These are phyloP conservation scores for Datnioides undecimradiatus DNA, from an alignment of 2,113 vertebrate species.

Conservation along the genomic window DNA sequence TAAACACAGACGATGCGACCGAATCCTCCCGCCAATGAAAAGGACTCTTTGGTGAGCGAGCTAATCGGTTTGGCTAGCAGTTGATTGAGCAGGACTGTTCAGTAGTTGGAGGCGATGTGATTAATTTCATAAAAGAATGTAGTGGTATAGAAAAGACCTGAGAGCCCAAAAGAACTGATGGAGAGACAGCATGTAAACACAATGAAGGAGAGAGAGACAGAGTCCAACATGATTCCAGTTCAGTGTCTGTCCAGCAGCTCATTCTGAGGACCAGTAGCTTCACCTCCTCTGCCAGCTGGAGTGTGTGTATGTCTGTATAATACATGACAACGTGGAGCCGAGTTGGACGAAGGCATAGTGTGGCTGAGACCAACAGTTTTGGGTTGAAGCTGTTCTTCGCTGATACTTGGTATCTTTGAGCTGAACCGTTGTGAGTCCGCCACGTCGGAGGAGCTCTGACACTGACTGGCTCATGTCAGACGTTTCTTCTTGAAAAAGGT, in stretches of 20 bases:
- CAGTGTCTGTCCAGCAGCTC: constrained; percentile 6
- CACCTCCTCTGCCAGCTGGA: constrained; percentile 7
- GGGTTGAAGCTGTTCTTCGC: background rate
- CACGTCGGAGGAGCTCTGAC: background rate
- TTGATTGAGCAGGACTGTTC: constrained; percentile 4
- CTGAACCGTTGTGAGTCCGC: background rate
- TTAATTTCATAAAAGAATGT: constrained; percentile 14
- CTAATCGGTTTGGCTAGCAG: constrained; percentile 3
- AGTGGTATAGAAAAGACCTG: constrained; percentile 46
- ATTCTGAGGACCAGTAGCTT: background rate
- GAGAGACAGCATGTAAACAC: constrained; percentile 34
- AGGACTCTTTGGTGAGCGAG: constrained; percentile 38
- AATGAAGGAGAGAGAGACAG: constrained; percentile 7
- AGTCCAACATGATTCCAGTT: constrained; percentile 12
- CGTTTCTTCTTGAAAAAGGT: background rate
- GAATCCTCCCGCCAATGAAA: constrained; percentile 19
- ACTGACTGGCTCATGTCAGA: constrained; percentile 8
- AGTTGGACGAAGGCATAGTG: constrained; percentile 4
- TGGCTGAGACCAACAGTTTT: constrained; percentile 10
- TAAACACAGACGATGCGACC: background rate
- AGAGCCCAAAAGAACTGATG: constrained; percentile 47
- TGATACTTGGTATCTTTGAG: constrained; percentile 2
- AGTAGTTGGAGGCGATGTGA: background rate
- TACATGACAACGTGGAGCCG: background rate
- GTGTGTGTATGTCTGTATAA: background rate